Evolutionary conservation across 2,888 invertebrate species (phyloP).

Genomic region (Coelopa pilipes): DNA sequence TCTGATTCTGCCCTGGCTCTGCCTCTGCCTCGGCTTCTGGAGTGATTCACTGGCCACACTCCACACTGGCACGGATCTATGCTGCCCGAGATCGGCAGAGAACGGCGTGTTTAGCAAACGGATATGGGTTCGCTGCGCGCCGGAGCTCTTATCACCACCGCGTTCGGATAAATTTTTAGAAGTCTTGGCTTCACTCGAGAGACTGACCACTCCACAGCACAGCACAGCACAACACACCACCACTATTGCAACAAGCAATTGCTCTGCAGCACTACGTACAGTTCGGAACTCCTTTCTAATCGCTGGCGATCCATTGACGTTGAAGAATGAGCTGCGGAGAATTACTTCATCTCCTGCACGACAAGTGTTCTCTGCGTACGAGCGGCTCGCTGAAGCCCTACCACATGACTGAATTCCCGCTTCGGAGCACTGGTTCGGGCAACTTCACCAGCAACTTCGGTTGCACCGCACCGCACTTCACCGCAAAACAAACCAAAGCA

Average conservation of each 20-base stretch:
- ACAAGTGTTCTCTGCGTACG: neutral
- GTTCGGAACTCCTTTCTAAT: too few species aligned
- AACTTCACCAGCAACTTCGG: conserved; percentile 1
- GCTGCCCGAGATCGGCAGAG: conserved; percentile 41
- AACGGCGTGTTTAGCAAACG: conserved; percentile 25
- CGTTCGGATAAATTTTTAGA: neutral
- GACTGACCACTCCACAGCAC: neutral
- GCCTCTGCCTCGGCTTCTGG: conserved; percentile 8
- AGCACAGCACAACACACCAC: too few species aligned
- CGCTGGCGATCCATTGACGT: too few species aligned
- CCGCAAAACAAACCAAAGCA: neutral
- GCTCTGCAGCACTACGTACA: too few species aligned
- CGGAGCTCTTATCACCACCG: conserved; percentile 24
- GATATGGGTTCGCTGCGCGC: conserved; percentile 27
- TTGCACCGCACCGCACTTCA: neutral
- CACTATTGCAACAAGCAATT: too few species aligned
- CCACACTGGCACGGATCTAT: conserved; percentile 13
- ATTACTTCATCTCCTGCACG: neutral
- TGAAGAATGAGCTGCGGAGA: too few species aligned
- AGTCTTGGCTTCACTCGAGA: neutral
- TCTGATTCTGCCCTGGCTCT: neutral
- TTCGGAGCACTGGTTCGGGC: conserved; percentile 10
- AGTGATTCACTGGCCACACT: conserved; percentile 13
- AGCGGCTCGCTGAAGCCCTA: conserved; percentile 27
- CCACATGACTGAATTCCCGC: conserved; percentile 20